Evolutionary conservation across 37 sponge, comb jelly and placozoan species (phyloP), one percentile per base, ranked within the genome.

Genomic region (Halichondria panicea): DNA sequence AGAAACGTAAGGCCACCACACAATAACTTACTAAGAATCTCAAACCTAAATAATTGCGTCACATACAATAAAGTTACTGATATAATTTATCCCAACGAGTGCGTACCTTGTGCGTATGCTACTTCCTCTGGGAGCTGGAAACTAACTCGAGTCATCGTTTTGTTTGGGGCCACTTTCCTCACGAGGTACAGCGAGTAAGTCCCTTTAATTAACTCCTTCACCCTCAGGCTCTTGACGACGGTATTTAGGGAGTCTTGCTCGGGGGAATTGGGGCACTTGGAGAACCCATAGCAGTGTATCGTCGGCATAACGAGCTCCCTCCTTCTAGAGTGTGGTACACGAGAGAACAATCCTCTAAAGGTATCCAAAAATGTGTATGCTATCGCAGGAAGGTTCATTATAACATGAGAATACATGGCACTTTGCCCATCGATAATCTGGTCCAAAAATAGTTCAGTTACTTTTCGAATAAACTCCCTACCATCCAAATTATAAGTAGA

Each of bases 341-440:
- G 18, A 0, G 58, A 19, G 40, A 83, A 83, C 37, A 83, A 63
- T 40, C 84, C 84, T 13, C 41, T 71, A 21, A 78, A 79, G 3
- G 55, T 31, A 37, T 74, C 67, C 21, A 95, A 55, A 54, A 95
- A 95, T 63, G 92, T 81, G 1, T 89, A 70, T 0, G 93, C 96
- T 48, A 75, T 69, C 0, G 82, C 95, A 9, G 95, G 95, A 19
- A 93, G 71, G 66, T 98, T 95, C 96, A 98, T 90, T 24, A 97
- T 70, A 15, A 94, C 77, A 46, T 87, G 88, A 24, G 81, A 57
- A 28, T 56, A 66, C 34, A 53, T 69, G 4, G 44, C 53, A 63
- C 36, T 15, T 43, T 34, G 43, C 24, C 24, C 11, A 0, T 6
- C 22, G 39, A 11, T 28, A 12, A 33, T 28, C 13, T 4, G 1